Percentiles rank a stretch among this genome's conserved stretches.
phyloP scores from a whole-genome alignment of 2,888 invertebrate genomes.

The Chrysopilus asiliformis region DNA sequence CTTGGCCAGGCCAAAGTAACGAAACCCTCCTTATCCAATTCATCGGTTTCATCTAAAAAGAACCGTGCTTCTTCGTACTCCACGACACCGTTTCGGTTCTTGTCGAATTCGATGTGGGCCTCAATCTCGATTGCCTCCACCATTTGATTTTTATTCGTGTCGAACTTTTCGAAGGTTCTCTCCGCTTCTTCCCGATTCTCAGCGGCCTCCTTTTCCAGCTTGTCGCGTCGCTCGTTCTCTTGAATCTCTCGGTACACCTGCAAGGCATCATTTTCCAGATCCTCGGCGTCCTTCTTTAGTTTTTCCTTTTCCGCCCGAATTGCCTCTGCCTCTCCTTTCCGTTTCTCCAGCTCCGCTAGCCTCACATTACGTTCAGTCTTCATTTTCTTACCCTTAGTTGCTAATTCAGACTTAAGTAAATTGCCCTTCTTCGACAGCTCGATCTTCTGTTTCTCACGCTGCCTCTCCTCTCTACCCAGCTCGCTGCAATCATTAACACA shows the following conservation, averaged over 20 bases:
- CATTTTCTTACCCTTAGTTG: slow-evolving; percentile 58
- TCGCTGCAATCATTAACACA: slow-evolving; percentile 73
- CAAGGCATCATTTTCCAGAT: slow-evolving; percentile 58
- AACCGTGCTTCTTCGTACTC: slow-evolving; percentile 73
- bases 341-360: slow-evolving; percentile 54
- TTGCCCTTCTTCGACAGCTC: slow-evolving; percentile 69
- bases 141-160: slow-evolving; percentile 66
- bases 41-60: slow-evolving; percentile 55
- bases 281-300: slow-evolving; percentile 58
- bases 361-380: slow-evolving; percentile 59
- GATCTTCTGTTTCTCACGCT: slow-evolving; percentile 55
- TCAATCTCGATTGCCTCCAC: slow-evolving; percentile 56
- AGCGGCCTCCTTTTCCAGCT: slow-evolving; percentile 44
- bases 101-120: slow-evolving; percentile 67
- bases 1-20: slow-evolving; percentile 56
- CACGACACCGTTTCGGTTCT: slow-evolving; percentile 77
- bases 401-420: slow-evolving; percentile 57
- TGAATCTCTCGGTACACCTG: slow-evolving; percentile 61
- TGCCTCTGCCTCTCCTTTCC: slow-evolving; percentile 63
- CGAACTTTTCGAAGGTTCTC: slow-evolving; percentile 62
- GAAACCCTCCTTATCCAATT: slow-evolving; percentile 55
- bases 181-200: slow-evolving; percentile 48
- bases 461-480: slow-evolving; percentile 60
- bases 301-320: slow-evolving; percentile 63
- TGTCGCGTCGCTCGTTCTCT: slow-evolving; percentile 46